These are phyloP conservation scores for Cataglyphis rosenhaueri DNA, from an alignment of 2,888 invertebrate species.

Conservation along the genomic window DNA sequence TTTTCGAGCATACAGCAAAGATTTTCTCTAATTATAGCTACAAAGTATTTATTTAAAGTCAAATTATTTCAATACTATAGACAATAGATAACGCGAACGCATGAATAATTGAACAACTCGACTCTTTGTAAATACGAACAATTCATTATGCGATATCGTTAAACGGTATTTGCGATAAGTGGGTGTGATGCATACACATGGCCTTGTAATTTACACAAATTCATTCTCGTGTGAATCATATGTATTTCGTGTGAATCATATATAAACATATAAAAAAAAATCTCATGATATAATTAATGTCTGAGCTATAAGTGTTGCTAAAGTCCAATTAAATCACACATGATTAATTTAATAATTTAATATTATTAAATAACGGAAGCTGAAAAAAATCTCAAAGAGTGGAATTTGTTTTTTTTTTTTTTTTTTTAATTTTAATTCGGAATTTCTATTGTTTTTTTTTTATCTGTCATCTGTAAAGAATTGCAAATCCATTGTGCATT, in stretches of 20 bases:
- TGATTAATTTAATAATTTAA: not conserved
- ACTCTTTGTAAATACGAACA: not conserved
- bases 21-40: not conserved
- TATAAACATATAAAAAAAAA: not conserved
- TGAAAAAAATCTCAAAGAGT: not conserved
- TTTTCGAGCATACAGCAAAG: not conserved
- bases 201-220: not conserved
- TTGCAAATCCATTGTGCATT: not conserved
- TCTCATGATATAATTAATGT: not conserved
- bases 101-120: constrained; percentile 26
- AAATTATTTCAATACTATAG: not conserved
- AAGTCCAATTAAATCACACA: constrained; percentile 4
- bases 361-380: not conserved
- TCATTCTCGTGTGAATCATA: not conserved
- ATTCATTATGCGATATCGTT: constrained; percentile 18
- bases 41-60: constrained; percentile 23
- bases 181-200: not conserved
- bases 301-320: not conserved
- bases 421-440: not conserved
- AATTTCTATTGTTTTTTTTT: not conserved
- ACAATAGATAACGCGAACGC: constrained; percentile 1
- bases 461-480: not conserved
- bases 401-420: not conserved
- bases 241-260: not conserved
- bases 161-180: constrained; percentile 15